Conservation (phyloP, 2,888 invertebrate species). For the Eupeodes latifasciatus region DNA sequence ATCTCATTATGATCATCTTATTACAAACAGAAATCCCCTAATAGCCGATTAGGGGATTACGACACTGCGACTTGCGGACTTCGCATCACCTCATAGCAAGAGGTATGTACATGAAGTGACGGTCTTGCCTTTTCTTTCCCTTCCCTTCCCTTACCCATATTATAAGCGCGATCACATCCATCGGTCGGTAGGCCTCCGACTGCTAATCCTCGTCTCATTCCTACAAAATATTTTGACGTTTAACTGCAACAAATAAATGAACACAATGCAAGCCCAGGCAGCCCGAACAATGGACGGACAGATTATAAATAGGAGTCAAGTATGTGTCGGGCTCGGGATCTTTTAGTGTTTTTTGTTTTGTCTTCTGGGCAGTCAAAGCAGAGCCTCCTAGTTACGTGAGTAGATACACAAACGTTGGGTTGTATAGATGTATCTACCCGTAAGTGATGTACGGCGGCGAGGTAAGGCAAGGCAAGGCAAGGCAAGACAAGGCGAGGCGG, state of each 20-base stretch:
- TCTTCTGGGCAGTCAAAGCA: constrained; percentile 13
- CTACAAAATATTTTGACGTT: constrained; percentile 76
- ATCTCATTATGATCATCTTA: constrained; percentile 57
- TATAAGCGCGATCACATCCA: neutral
- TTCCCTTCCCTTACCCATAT: neutral
- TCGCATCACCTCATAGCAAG: neutral
- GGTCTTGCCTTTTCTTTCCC: neutral
- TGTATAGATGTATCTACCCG: neutral
- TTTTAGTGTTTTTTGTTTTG: neutral
- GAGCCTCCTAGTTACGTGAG: constrained; percentile 45
- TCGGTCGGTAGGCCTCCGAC: constrained; percentile 33
- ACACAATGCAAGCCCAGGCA: constrained; percentile 63
- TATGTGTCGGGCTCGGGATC: constrained; percentile 47
- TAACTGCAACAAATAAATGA: constrained; percentile 72
- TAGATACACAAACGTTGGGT: neutral
- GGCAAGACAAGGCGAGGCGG: constrained; percentile 3
- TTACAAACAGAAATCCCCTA: constrained; percentile 72
- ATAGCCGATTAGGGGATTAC: constrained; percentile 75
- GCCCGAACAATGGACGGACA: constrained; percentile 63
- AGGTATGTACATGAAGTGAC: neutral
- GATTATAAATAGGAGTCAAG: constrained; percentile 75
- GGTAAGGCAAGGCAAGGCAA: no score
- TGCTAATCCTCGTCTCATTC: constrained; percentile 71
- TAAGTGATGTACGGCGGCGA: constrained; percentile 49
- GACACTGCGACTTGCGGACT: constrained; percentile 3